Conservation (phyloP, 2,888 invertebrate species). For the Habrosyne pyritoides region DNA sequence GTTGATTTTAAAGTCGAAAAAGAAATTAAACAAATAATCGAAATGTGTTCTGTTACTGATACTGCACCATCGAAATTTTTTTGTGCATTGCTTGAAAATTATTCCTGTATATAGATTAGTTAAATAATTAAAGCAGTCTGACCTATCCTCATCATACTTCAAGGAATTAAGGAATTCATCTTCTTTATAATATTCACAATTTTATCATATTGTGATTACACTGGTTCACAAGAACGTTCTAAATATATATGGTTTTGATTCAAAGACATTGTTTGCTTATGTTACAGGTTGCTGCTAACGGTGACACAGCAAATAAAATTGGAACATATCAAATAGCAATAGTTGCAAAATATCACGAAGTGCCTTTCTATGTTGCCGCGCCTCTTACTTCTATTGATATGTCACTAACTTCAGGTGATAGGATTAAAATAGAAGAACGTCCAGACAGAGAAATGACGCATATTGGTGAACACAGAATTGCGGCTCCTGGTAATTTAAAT, state of each 20-base stretch:
- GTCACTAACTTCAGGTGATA: conserved; percentile 89
- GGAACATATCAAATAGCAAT: conserved; percentile 98
- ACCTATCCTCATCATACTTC: too few species aligned
- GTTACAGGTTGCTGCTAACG: conserved; percentile 92
- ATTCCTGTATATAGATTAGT: too few species aligned
- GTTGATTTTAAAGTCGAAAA: too few species aligned
- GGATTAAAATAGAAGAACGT: conserved; percentile 97
- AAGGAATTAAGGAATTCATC: too few species aligned
- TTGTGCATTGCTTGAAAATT: too few species aligned
- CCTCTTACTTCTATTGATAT: conserved; percentile 96
- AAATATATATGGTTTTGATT: too few species aligned
- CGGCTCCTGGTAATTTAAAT: conserved; percentile 88
- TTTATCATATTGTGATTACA: too few species aligned
- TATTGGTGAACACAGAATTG: conserved; percentile 93
- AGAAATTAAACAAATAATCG: too few species aligned
- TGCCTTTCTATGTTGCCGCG: conserved; percentile 98
- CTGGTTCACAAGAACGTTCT: too few species aligned
- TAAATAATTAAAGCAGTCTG: too few species aligned
- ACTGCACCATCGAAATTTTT: too few species aligned
- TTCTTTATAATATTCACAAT: neutral
- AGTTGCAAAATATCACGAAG: conserved; percentile 93
- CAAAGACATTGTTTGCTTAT: neutral
- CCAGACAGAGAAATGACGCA: conserved; percentile 96
- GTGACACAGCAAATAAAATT: conserved; percentile 99
- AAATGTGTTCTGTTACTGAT: too few species aligned